Evolutionary conservation across 1,140 invertebrate species (phyloP).

Genomic region (Anastrepha obliqua): DNA sequence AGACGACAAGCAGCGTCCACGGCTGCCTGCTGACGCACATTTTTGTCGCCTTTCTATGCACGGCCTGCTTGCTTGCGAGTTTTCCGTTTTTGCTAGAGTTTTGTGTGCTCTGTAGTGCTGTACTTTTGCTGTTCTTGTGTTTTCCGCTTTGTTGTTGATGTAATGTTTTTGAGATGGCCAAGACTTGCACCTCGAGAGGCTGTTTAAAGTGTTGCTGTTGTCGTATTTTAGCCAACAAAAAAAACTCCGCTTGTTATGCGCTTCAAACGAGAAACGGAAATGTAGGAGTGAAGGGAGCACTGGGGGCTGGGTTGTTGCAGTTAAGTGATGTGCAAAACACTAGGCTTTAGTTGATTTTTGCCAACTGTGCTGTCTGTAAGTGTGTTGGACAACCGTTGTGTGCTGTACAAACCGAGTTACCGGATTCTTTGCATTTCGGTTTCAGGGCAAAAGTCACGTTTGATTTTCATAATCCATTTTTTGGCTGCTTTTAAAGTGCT

Average conservation of each 20-base stretch:
- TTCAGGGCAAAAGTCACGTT: constrained; percentile 43
- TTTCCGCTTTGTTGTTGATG: constrained; percentile 11
- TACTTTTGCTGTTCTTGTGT: background rate
- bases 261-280: constrained; percentile 12
- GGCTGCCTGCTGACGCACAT: constrained; percentile 32
- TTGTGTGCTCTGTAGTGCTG: background rate
- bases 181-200: background rate
- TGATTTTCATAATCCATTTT: constrained; percentile 36
- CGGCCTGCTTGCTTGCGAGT: background rate
- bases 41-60: background rate
- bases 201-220: background rate
- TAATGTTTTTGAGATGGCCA: constrained; percentile 4
- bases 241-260: background rate
- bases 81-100: background rate
- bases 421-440: background rate
- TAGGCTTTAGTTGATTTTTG: background rate
- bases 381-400: background rate
- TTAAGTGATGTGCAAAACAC: background rate
- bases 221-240: background rate
- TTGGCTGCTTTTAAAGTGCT: background rate
- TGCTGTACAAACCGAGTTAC: background rate
- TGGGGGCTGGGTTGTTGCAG: background rate
- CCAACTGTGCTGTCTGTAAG: background rate
- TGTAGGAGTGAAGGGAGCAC: background rate
- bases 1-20: constrained; percentile 59